Evolutionary conservation across 2,888 invertebrate genomes (phyloP).

Genomic region (Elegia similella): DNA sequence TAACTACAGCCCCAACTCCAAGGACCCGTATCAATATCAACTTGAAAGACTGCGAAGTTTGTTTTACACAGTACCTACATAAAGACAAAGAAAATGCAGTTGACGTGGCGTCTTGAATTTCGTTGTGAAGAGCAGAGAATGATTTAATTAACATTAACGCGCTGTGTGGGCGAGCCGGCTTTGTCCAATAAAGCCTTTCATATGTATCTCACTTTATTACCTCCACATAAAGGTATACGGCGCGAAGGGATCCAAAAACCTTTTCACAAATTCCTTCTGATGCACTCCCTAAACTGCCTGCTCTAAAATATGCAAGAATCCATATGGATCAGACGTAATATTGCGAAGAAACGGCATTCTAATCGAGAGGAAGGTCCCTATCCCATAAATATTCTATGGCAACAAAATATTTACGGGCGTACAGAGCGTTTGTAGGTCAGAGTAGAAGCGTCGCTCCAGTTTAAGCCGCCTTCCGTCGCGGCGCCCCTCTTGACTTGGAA

Average conservation of each 20-base stretch:
- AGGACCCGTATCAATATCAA: background rate
- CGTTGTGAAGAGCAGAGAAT: conserved; percentile 30
- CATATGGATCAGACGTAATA: conserved; percentile 56
- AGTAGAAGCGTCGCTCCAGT: conserved; percentile 50
- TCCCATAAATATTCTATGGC: conserved; percentile 70
- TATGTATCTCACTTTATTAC: conserved; percentile 20
- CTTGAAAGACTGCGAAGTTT: background rate
- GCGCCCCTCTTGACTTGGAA: conserved; percentile 43
- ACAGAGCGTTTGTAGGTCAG: conserved; percentile 66
- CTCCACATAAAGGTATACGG: conserved; percentile 17
- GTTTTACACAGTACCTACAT: background rate
- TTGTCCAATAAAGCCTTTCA: conserved; percentile 18
- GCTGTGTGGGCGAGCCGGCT: conserved; percentile 47
- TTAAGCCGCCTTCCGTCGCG: conserved; percentile 56
- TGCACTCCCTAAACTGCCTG: conserved; percentile 33
- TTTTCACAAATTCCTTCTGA: conserved; percentile 45
- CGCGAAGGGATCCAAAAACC: conserved; percentile 27
- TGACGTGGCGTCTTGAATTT: conserved; percentile 18
- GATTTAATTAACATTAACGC: conserved; percentile 50
- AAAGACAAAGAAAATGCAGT: conserved; percentile 15
- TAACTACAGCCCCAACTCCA: background rate
- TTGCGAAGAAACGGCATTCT: conserved; percentile 68
- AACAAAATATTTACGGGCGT: conserved; percentile 61
- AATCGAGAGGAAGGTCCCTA: conserved; percentile 60
- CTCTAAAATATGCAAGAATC: conserved; percentile 65